Percentiles rank a stretch among this genome's conserved stretches.
phyloP scores from a whole-genome alignment of 2,113 vertebrate genomes.

The Clarias batrachus region DNA sequence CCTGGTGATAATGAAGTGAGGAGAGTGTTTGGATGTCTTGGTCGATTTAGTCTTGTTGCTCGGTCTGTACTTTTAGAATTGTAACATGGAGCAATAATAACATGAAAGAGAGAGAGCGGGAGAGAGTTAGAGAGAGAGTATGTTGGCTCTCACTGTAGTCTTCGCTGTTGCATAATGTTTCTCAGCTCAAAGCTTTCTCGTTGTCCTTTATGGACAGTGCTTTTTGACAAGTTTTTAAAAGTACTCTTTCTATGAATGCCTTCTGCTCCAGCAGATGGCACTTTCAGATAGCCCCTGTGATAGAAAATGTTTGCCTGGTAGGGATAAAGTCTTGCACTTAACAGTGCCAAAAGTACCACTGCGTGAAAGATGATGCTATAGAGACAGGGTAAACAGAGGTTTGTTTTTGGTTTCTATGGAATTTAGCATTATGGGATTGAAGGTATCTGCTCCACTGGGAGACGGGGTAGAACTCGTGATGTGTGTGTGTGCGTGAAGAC shows the following conservation, averaged over 20 bases:
- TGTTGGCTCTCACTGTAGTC: background rate
- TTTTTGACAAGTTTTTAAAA: slow-evolving; percentile 38
- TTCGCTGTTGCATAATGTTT: slow-evolving; percentile 10
- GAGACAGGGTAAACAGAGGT: slow-evolving; percentile 29
- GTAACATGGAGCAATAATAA: slow-evolving; percentile 51
- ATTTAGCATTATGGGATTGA: background rate
- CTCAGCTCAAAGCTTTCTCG: slow-evolving; percentile 2
- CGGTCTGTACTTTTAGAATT: slow-evolving; percentile 64
- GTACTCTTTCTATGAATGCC: slow-evolving; percentile 27
- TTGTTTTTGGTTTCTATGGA: slow-evolving; percentile 30
- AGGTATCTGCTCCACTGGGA: slow-evolving; percentile 17
- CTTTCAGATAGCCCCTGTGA: slow-evolving; percentile 56
- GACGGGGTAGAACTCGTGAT: background rate
- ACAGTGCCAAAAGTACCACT: background rate
- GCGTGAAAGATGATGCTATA: slow-evolving; percentile 12
- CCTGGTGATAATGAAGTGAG: slow-evolving; percentile 43
- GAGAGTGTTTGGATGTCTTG: slow-evolving; percentile 52
- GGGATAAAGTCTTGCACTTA: slow-evolving; percentile 47
- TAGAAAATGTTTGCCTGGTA: slow-evolving; percentile 51
- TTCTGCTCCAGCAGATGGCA: slow-evolving; percentile 59
- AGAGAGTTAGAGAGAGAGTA: background rate
- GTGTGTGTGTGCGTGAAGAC: background rate
- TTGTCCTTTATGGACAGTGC: background rate
- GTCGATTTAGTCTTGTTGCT: slow-evolving; percentile 48
- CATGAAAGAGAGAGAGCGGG: slow-evolving; percentile 11